Evolutionary conservation across 2,888 invertebrate species (phyloP).

Genomic region (Drosophila diplacantha): DNA sequence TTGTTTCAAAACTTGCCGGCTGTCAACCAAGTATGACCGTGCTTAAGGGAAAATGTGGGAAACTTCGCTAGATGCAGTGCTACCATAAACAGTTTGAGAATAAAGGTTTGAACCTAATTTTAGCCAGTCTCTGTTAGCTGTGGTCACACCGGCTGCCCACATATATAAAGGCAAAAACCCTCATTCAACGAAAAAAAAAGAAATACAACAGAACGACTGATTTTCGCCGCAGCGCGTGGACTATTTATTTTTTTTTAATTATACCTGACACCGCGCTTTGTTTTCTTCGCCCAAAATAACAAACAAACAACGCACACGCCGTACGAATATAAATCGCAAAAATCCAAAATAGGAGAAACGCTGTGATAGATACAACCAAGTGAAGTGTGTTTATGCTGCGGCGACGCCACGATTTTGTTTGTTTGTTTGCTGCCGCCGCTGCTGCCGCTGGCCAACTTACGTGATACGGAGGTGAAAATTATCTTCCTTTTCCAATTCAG

Average conservation of each 20-base stretch:
- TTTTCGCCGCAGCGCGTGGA: conserved; percentile 4
- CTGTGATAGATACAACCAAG: conserved; percentile 1
- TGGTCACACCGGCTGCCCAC: neutral
- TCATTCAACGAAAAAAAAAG: neutral
- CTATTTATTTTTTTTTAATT: conserved; percentile 7
- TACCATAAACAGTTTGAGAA: too few relatives aligned
- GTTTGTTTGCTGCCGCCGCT: conserved; percentile 1
- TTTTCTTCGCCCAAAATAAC: conserved; percentile 1
- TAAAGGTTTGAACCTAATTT: too few relatives aligned
- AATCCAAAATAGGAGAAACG: neutral
- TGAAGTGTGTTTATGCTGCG: conserved; percentile 2
- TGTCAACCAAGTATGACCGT: too few relatives aligned
- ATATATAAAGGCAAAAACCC: conserved; percentile 2
- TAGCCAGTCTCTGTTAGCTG: neutral
- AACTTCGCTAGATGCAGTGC: too few relatives aligned
- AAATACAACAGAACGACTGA: neutral
- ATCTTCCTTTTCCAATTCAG: conserved; percentile 2
- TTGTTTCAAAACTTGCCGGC: too few relatives aligned
- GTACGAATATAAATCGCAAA: neutral
- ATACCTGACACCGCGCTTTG: conserved; percentile 10
- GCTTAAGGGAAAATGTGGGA: too few relatives aligned
- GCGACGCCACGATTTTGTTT: conserved; percentile 5
- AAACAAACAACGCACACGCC: neutral
- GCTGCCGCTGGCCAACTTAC: conserved; percentile 13
- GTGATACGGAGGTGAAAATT: conserved; percentile 22